These are phyloP conservation scores for Strigamia transsilvanica DNA, from an alignment of 2,888 invertebrate species.

Conservation along the genomic window DNA sequence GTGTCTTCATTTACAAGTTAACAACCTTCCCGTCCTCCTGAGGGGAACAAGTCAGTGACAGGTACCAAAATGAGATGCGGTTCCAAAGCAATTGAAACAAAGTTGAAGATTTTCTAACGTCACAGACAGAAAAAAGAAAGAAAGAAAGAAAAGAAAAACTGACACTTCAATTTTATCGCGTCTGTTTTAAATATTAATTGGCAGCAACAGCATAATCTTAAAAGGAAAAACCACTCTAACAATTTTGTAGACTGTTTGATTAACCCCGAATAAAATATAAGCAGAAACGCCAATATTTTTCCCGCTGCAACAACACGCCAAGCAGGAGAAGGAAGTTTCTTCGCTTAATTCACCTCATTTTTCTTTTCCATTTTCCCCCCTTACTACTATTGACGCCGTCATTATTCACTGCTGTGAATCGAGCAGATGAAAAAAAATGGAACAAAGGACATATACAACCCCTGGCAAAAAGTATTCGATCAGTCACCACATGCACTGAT, in stretches of 20 bases:
- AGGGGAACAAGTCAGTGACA: conserved; percentile 44
- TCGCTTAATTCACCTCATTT: conserved; percentile 37
- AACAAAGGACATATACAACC: neutral
- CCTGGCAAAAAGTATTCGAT: too few species aligned
- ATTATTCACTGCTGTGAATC: conserved; percentile 39
- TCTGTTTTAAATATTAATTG: conserved; percentile 33
- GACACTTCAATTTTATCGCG: conserved; percentile 15
- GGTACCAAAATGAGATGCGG: conserved; percentile 43
- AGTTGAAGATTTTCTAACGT: neutral
- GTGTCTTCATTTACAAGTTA: conserved; percentile 49
- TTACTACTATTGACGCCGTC: neutral
- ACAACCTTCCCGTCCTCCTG: conserved; percentile 39
- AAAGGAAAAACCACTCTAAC: conserved; percentile 26
- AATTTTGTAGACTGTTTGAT: conserved; percentile 14
- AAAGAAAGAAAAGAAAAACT: neutral
- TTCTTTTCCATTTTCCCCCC: neutral
- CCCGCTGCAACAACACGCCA: neutral
- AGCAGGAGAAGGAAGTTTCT: neutral
- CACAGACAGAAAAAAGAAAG: neutral
- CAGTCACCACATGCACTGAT: too few species aligned
- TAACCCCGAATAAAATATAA: conserved; percentile 32
- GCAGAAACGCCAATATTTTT: conserved; percentile 1
- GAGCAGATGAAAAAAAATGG: conserved; percentile 26
- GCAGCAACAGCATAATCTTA: neutral
- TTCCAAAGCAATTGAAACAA: conserved; percentile 41